Base-by-base conservation (phyloP, 2,797 vertebrate genomes). In the Cryptoprocta ferox region DNA sequence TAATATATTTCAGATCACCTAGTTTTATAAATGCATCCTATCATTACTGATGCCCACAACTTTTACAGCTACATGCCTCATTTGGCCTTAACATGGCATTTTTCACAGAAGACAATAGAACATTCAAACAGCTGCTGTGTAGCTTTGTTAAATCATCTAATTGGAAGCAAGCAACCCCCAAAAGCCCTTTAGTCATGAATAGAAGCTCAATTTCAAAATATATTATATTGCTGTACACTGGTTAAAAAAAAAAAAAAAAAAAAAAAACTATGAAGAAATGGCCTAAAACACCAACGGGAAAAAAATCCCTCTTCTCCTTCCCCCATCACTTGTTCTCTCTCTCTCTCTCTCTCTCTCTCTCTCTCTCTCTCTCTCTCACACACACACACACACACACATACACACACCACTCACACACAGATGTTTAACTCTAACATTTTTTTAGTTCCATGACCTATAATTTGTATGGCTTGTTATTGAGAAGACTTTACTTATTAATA, bases 61-160 rank as follows among this genome's bases (percentile, higher is more conserved):
- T 63, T 91, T 89, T 75, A 92, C 1, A 93, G 4, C 24, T 56
- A 65, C 30, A 76, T 59, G 70, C 15, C 53, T 95, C 68, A 95
- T 75, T 94, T 86, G 68, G 6, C 28, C 15, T 95, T 86, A 93
- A 86, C 75, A 4, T 91, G 48, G 6, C 45, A 42, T 92, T 59
- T 71, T 95, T 95, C 56, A 76, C 21, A 85, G 30, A 94, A 92
- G 19, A 81, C 13, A 94, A 71, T 48, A 42, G 48, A 59, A 84
- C 3, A 71, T 2, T 73, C 5, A 53, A 48, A 80, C 24, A 96
- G 32, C n/a, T 84, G n/a, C 26, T 68, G 1, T 42, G 19, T 21
- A 76, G 30, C 53, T 83, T 82, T 81, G 35, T 63, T 84, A 87
- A 76, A 39, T 83, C 11, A 96, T 79, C n/a, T 61, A 39, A 70